Conservation (phyloP, 2,888 invertebrate species). For the Sinohyriopsis cumingii region DNA sequence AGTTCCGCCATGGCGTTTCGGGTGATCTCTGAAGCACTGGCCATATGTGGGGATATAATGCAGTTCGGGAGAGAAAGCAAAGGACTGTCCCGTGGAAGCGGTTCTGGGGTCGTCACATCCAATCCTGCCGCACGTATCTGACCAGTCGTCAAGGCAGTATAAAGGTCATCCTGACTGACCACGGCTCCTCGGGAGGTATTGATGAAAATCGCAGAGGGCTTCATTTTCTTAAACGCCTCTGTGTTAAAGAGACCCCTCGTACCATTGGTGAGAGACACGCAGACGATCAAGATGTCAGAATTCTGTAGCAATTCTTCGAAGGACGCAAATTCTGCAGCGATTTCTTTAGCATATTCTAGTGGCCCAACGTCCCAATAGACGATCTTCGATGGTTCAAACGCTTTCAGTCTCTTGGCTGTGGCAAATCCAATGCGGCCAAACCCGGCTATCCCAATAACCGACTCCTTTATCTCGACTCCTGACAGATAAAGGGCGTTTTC, state of each 20-base stretch:
- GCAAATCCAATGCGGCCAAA: conserved; percentile 75
- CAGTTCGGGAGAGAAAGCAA: conserved; percentile 85
- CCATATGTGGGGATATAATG: conserved; percentile 88
- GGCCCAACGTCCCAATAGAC: conserved; percentile 82
- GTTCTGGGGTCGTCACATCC: conserved; percentile 93
- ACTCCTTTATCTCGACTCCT: conserved; percentile 85
- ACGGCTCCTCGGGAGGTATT: conserved; percentile 82
- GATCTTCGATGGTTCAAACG: conserved; percentile 82
- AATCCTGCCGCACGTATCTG: conserved; percentile 87
- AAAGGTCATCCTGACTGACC: conserved; percentile 83
- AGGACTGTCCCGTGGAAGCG: conserved; percentile 84
- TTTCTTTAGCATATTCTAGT: conserved; percentile 73
- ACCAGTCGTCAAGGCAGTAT: conserved; percentile 81
- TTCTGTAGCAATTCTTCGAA: conserved; percentile 81
- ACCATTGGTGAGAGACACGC: conserved; percentile 83
- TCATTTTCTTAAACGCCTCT: conserved; percentile 88
- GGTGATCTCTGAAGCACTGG: conserved; percentile 85
- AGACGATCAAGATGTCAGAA: conserved; percentile 90
- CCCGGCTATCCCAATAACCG: conserved; percentile 78
- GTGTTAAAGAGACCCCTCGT: conserved; percentile 82
- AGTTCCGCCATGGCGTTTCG: conserved; percentile 84
- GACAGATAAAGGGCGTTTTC: conserved; percentile 88
- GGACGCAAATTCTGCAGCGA: conserved; percentile 80
- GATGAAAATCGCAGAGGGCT: conserved; percentile 85
- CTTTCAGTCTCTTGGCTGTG: conserved; percentile 82